phyloP scores from a whole-genome alignment of 2,113 vertebrate species.

The Amphiprion percula region DNA sequence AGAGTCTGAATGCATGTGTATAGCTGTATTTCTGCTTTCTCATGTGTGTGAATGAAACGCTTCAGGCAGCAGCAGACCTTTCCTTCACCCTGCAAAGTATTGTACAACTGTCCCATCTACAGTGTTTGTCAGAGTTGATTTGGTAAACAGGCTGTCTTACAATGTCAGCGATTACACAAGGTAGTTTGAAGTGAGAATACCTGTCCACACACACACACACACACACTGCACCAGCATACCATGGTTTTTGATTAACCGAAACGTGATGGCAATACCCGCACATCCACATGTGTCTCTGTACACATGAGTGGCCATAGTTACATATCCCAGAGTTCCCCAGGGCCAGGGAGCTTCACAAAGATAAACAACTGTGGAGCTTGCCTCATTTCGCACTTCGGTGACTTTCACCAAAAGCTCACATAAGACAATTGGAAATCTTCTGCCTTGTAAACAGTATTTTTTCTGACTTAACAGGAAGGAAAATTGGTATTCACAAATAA shows the following conservation, averaged over 20 bases:
- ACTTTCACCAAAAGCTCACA: constrained; percentile 63
- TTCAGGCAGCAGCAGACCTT: constrained; percentile 65
- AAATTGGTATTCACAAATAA: constrained; percentile 59
- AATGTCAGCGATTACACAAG: constrained; percentile 17
- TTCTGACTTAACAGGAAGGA: constrained; percentile 51
- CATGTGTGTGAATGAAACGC: constrained; percentile 58
- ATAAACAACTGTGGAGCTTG: constrained; percentile 70
- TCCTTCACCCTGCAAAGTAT: constrained; percentile 65
- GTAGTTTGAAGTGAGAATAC: constrained; percentile 1
- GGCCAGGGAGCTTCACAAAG: constrained; percentile 59
- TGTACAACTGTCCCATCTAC: constrained; percentile 47
- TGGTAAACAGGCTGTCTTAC: constrained; percentile 42
- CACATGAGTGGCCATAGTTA: constrained; percentile 52
- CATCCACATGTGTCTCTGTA: constrained; percentile 20
- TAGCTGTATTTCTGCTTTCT: constrained; percentile 26
- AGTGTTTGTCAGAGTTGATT: constrained; percentile 36
- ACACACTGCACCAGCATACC: constrained; percentile 1
- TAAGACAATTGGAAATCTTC: constrained; percentile 65
- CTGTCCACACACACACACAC: constrained; percentile 10
- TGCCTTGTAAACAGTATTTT: constrained; percentile 57
- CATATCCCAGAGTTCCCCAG: constrained; percentile 65
- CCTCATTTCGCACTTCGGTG: constrained; percentile 76
- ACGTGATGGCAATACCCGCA: not conserved
- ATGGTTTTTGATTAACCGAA: constrained; percentile 32
- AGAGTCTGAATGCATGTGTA: constrained; percentile 32